phyloP scores from a whole-genome alignment of 1,140 invertebrate species.

The Drosophila willistoni region DNA sequence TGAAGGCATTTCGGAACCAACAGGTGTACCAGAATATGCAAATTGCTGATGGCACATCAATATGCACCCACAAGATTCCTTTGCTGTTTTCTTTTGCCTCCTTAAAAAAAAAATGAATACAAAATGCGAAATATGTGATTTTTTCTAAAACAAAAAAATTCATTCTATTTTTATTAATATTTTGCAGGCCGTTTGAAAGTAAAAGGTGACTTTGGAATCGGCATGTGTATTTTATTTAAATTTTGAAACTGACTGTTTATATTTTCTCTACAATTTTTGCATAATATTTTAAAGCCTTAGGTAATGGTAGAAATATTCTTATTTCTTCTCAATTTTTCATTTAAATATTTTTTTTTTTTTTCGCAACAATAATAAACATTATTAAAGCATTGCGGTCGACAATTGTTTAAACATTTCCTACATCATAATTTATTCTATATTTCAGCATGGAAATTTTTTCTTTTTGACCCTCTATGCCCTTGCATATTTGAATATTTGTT shows the following conservation, averaged over 20 bases:
- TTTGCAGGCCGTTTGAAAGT: conserved; percentile 37
- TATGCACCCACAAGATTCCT: neutral
- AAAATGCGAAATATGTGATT: neutral
- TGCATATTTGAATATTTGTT: conserved; percentile 6
- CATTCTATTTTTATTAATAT: conserved; percentile 9
- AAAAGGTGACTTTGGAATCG: conserved; percentile 36
- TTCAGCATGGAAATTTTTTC: conserved; percentile 3
- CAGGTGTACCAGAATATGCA: conserved; percentile 1
- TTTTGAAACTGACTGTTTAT: neutral
- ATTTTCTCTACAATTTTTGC: too few species aligned
- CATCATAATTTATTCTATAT: neutral
- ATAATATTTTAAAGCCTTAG: too few species aligned
- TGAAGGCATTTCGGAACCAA: neutral
- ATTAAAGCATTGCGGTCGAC: too few species aligned
- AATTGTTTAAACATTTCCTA: neutral
- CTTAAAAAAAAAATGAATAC: neutral
- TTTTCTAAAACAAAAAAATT: neutral
- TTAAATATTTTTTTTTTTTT: too few species aligned
- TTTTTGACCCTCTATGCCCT: neutral
- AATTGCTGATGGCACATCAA: neutral
- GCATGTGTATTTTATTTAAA: neutral
- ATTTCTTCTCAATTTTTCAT: too few species aligned
- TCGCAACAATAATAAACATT: too few species aligned
- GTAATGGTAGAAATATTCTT: too few species aligned
- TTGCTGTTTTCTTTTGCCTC: neutral